Conservation (phyloP, 2,113 vertebrate genomes). For the Notothenia rossii region DNA sequence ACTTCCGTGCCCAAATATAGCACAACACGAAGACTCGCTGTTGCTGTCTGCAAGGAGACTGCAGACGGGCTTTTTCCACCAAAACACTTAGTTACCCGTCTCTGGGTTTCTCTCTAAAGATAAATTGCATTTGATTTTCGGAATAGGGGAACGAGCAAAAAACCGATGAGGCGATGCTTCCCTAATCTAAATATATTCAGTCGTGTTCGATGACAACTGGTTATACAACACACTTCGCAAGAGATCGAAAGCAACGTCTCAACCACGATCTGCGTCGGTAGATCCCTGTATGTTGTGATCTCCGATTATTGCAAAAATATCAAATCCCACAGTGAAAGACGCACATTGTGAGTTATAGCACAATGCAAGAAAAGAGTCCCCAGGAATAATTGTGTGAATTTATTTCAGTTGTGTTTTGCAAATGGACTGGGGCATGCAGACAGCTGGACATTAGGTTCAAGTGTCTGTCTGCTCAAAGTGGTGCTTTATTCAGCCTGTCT, state of each 20-base stretch:
- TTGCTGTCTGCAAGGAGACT: constrained; percentile 8
- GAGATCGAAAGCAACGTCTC: constrained; percentile 48
- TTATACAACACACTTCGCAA: constrained; percentile 27
- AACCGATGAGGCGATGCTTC: background rate
- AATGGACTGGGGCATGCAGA: constrained; percentile 5
- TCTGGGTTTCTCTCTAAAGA: background rate
- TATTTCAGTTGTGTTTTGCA: background rate
- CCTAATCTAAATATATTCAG: background rate
- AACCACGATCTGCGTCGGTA: constrained; percentile 1
- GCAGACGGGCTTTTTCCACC: background rate
- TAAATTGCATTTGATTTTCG: background rate
- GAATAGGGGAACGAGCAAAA: background rate
- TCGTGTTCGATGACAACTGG: background rate
- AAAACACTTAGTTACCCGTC: background rate
- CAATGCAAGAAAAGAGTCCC: background rate
- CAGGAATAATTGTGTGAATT: constrained; percentile 13
- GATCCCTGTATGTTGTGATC: background rate
- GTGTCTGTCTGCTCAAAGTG: constrained; percentile 6
- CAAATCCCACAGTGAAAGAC: constrained; percentile 1
- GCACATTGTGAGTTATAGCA: background rate
- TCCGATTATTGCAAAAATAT: background rate
- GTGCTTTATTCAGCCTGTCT: background rate
- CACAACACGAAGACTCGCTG: background rate
- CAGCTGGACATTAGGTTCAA: constrained; percentile 14
- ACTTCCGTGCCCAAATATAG: constrained; percentile 82